Evolutionary conservation across 1,140 invertebrate genomes (phyloP).

Genomic region (Pogonus chalceus): DNA sequence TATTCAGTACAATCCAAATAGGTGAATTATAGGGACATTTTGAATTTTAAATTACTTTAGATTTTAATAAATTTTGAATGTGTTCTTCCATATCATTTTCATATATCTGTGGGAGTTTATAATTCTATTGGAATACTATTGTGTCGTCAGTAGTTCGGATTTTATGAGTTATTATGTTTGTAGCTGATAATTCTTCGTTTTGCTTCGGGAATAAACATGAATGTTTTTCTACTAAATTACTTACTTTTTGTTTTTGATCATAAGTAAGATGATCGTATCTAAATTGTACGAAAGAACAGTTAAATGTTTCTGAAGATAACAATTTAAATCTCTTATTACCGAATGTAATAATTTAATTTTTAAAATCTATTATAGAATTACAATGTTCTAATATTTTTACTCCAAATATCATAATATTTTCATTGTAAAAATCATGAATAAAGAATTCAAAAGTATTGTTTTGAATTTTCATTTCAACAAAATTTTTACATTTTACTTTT

Average conservation of each 20-base stretch:
- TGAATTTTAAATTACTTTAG: conserved; percentile 24
- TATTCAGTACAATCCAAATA: conserved; percentile 27
- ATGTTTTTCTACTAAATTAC: not conserved
- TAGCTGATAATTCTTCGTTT: not conserved
- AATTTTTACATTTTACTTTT: not conserved
- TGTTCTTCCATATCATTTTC: not conserved
- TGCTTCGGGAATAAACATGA: not conserved
- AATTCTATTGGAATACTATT: not conserved
- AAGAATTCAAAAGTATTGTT: not conserved
- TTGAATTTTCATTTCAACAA: not conserved
- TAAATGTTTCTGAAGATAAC: not conserved
- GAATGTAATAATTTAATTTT: not conserved
- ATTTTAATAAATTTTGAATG: conserved; percentile 14
- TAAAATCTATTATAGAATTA: not conserved
- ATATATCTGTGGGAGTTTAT: not conserved
- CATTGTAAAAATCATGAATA: not conserved
- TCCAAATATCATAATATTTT: not conserved
- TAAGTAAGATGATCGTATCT: not conserved
- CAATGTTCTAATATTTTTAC: not conserved
- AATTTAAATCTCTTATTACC: not conserved
- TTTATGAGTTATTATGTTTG: not conserved
- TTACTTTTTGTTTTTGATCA: not conserved
- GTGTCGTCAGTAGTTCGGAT: not conserved
- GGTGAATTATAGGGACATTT: conserved; percentile 22
- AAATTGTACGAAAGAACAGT: not conserved